Conservation (phyloP, 2,888 invertebrate genomes). For the Aradus depressus region DNA sequence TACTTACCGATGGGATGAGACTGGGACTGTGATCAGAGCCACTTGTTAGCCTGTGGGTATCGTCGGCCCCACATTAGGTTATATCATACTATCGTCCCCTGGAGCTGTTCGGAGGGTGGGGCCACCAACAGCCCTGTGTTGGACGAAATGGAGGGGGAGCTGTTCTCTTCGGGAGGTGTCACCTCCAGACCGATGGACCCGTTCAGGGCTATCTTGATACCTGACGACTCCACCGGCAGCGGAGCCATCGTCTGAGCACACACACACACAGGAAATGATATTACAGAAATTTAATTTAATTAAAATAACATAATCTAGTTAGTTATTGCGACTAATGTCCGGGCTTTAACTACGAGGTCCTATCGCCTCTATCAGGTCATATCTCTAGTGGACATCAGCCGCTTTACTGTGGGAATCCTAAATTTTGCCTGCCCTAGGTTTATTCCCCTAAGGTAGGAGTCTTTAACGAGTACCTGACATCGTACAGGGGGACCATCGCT, state of each 20-base stretch:
- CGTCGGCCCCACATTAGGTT: slow-evolving; percentile 87
- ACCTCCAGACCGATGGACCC: slow-evolving; percentile 76
- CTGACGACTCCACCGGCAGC: slow-evolving; percentile 22
- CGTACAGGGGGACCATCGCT: too few species aligned
- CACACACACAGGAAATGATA: too few species aligned
- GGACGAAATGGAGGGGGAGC: slow-evolving; percentile 31
- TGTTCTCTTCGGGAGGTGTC: slow-evolving; percentile 53
- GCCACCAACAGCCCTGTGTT: slow-evolving; percentile 40
- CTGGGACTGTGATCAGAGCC: slow-evolving; percentile 44
- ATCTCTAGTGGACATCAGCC: too few species aligned
- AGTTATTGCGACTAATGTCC: too few species aligned
- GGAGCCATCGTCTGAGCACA: slow-evolving; percentile 26
- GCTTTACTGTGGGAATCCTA: too few species aligned
- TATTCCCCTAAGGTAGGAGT: too few species aligned
- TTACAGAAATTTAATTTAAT: too few species aligned
- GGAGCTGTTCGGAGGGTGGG: slow-evolving; percentile 35
- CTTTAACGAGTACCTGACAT: too few species aligned
- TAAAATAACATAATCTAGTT: too few species aligned
- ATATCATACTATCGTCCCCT: slow-evolving; percentile 91
- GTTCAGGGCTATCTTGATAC: slow-evolving; percentile 70
- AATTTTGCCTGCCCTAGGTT: too few species aligned
- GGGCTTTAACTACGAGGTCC: too few species aligned
- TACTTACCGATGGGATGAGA: slow-evolving; percentile 13
- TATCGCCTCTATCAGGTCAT: too few species aligned
- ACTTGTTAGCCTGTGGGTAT: slow-evolving; percentile 65